A percentile compares a stretch with the other conserved stretches of the same genome.
phyloP scores from a whole-genome alignment of 2,797 vertebrate genomes.

The Malacoraja senta region DNA sequence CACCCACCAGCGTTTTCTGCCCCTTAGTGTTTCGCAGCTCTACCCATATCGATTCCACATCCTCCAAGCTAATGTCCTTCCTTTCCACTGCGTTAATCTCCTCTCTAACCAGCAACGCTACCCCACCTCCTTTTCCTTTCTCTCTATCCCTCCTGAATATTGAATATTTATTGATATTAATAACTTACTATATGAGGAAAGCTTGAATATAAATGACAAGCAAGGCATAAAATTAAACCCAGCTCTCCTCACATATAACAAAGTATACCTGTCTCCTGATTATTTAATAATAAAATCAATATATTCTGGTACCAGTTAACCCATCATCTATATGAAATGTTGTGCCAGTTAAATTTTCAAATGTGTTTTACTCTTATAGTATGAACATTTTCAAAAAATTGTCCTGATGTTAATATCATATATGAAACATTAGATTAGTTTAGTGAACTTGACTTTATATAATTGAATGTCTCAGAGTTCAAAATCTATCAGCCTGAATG shows the following conservation, averaged over 20 bases:
- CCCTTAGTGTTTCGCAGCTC: too few relatives aligned
- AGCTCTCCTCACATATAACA: not conserved
- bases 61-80: too few relatives aligned
- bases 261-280: not conserved
- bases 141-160: too few relatives aligned
- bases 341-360: slow-evolving; percentile 5
- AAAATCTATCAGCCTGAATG: not conserved
- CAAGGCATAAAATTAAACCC: not conserved
- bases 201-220: slow-evolving; percentile 8
- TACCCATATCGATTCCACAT: too few relatives aligned
- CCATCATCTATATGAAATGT: not conserved
- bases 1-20: too few relatives aligned
- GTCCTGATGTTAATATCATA: not conserved
- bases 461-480: not conserved
- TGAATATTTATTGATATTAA: not conserved
- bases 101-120: too few relatives aligned
- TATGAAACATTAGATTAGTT: not conserved
- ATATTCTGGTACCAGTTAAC: not conserved
- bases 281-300: not conserved
- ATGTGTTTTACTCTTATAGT: not conserved
- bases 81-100: too few relatives aligned
- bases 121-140: too few relatives aligned
- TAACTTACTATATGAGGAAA: not conserved
- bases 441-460: not conserved
- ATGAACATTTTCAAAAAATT: not conserved